Evolutionary conservation across 2,888 invertebrate genomes (phyloP), one percentile per base, ranked within the genome.

Genomic region (Drosophila mercatorum): DNA sequence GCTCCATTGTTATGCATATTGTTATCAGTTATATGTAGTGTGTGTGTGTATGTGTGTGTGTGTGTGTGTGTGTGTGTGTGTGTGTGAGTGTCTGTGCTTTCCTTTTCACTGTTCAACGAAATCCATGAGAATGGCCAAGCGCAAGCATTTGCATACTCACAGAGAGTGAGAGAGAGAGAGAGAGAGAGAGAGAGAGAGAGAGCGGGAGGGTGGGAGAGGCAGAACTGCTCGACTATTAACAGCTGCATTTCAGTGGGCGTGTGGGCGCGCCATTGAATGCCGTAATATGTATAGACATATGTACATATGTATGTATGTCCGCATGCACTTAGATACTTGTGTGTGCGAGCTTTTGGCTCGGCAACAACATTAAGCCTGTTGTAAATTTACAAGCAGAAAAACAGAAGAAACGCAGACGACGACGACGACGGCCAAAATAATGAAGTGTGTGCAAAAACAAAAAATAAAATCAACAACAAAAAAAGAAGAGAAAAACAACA

Each of bases 381-480:
- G 88, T 85, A 77, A 88, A 68, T 66, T 80, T 79, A 79, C 79
- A 79, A 75, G 82, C 76, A 75, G 11, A 40, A 55, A 68, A 51
- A 7, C 68, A 64, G 51, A 61, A 68, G 55, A 74, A 65, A 64
- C 57, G 68, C 68, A 64, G 75, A 65, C 57, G 31, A 34, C 34
- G 63, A 58, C 75, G 51, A 28, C 49, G 43, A 11, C 40, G 47
- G 17, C 59, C 75, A 69, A 89, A 89, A 81, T 83, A 87, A 89
- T 83, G 88, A 84, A 89, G 80, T 84, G 85, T 87, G 69, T 84
- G 89, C 83, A 87, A 87, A 89, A 59, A 78, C 31, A 59, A 58
- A 56, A 49, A 65, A 41, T 7, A 65, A 38, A 10, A 49, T 31
- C 43, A 49, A 31, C n/a, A 31, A 46, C 17, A 17, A 17, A 22